These are phyloP conservation scores for Procambarus clarkii DNA, from an alignment of 1,140 invertebrate genomes.

Conservation along the genomic window DNA sequence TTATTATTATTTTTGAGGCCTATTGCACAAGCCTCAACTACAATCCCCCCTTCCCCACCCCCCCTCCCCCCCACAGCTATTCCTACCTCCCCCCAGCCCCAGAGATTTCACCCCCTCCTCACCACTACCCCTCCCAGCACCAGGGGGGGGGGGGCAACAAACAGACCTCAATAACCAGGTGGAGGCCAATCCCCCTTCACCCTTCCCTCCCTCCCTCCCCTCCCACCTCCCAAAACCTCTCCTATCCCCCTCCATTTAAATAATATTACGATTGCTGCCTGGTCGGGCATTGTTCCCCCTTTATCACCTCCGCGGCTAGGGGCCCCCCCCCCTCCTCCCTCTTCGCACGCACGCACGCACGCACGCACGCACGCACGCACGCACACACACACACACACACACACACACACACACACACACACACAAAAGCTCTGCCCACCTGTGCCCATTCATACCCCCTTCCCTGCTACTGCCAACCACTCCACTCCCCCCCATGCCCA, in stretches of 20 bases:
- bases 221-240: neutral
- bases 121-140: neutral
- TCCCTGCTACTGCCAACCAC: neutral
- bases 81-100: too few species aligned
- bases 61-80: neutral
- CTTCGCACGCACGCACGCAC: too few species aligned
- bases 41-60: too few species aligned
- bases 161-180: neutral
- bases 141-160: neutral
- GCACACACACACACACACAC: neutral
- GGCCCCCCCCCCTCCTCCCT: too few species aligned
- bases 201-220: neutral
- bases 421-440: slow-evolving; percentile 1
- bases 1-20: too few species aligned
- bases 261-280: slow-evolving; percentile 7
- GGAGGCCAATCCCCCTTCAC: neutral
- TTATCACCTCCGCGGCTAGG: neutral
- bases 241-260: neutral
- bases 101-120: neutral
- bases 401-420: neutral
- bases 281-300: neutral
- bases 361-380: too few species aligned
- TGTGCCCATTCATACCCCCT: slow-evolving; percentile 8
- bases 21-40: too few species aligned
- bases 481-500: neutral